These are phyloP conservation scores for Prinia subflava DNA, from an alignment of 2,113 vertebrate species.

Conservation along the genomic window DNA sequence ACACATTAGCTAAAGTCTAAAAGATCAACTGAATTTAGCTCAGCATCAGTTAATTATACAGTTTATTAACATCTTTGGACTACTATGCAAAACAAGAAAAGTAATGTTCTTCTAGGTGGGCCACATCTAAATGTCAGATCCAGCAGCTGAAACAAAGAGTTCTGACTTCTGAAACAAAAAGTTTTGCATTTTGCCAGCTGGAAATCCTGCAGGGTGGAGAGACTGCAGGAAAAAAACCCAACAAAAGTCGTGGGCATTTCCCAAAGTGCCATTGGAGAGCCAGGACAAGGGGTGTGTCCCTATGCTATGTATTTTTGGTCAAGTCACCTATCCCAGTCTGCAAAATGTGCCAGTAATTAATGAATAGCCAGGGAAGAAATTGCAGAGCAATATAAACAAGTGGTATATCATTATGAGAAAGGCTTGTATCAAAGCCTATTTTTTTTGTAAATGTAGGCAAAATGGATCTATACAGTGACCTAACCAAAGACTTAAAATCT, in stretches of 20 bases:
- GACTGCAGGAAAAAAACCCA: background rate
- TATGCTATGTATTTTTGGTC: background rate
- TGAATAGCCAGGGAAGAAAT: background rate
- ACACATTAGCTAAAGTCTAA: background rate
- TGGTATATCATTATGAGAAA: background rate
- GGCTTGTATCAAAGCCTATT: background rate
- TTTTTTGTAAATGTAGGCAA: background rate
- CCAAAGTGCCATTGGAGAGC: background rate
- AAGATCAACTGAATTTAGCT: background rate
- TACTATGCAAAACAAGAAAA: background rate
- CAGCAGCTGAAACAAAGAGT: background rate
- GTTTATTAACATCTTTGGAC: background rate
- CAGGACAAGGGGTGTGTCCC: background rate
- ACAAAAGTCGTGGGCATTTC: accelerated
- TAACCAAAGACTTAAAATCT: background rate
- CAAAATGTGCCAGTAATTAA: background rate
- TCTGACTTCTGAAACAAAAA: background rate
- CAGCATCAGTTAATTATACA: background rate
- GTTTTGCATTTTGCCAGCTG: background rate
- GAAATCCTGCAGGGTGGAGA: background rate
- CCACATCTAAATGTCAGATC: background rate
- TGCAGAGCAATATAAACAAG: background rate
- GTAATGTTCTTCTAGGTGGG: background rate
- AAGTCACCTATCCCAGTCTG: background rate
- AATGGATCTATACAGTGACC: background rate